A percentile compares a stretch with the other conserved stretches of the same genome.
These are phyloP conservation scores for Todiramphus saurophagus DNA, from an alignment of 2,113 vertebrate species.

Conservation along the genomic window DNA sequence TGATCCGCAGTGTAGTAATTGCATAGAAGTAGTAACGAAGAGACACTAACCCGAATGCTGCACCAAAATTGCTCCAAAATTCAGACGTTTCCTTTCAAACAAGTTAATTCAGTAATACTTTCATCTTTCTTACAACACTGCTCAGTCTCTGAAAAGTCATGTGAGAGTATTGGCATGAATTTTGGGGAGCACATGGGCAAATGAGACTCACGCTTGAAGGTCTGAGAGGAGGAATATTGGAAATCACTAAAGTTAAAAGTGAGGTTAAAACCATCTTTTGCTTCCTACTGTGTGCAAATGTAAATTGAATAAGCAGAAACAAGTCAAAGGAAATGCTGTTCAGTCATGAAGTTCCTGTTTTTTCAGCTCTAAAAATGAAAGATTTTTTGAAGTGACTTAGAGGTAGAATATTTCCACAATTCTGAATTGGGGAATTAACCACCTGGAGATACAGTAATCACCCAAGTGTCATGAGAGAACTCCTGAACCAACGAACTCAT, in stretches of 20 bases:
- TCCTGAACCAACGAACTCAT: not conserved
- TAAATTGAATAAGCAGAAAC: constrained; percentile 28
- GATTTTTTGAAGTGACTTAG: not conserved
- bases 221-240: not conserved
- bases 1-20: not conserved
- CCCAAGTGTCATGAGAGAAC: not conserved
- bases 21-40: not conserved
- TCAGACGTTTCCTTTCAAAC: not conserved
- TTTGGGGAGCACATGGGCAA: not conserved
- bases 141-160: not conserved
- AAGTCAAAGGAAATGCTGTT: not conserved
- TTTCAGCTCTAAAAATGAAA: not conserved
- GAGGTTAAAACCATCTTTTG: not conserved
- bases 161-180: not conserved
- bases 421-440: not conserved
- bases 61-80: not conserved
- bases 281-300: not conserved
- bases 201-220: not conserved
- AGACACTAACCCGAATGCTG: not conserved
- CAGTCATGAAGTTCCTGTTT: not conserved
- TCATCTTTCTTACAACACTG: not conserved
- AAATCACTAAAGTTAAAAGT: not conserved
- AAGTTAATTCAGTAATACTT: not conserved
- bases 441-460: not conserved
- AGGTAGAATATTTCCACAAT: not conserved